Evolutionary conservation across 1,140 invertebrate species (phyloP).

Genomic region (Brachionus calyciflorus): DNA sequence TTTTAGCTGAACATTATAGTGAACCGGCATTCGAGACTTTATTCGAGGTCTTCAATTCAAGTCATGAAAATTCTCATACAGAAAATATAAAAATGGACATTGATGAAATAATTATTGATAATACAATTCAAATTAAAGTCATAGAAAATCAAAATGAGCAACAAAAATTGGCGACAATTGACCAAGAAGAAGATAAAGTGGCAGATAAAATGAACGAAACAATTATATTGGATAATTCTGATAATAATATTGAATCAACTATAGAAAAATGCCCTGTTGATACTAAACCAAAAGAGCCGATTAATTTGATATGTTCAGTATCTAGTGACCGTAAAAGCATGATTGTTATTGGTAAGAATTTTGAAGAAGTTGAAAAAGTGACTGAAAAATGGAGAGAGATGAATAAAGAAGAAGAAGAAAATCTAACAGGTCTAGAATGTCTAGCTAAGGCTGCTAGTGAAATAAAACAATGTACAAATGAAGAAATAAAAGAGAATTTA

Average conservation of each 20-base stretch:
- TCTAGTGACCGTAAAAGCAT: no score
- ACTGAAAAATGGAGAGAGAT: background rate
- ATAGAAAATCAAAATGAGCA: no score
- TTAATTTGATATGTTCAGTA: no score
- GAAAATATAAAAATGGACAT: no score
- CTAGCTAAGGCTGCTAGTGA: background rate
- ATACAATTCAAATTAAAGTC: no score
- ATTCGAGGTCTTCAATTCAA: slow-evolving; percentile 25
- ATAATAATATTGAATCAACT: background rate
- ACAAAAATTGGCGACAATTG: no score
- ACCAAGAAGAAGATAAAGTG: no score
- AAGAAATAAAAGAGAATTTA: background rate
- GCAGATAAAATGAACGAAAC: background rate
- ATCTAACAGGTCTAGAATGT: background rate
- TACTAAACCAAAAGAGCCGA: no score
- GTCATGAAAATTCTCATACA: background rate
- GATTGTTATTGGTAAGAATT: background rate
- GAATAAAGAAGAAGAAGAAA: background rate
- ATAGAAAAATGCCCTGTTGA: background rate
- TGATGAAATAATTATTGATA: no score
- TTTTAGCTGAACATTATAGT: slow-evolving; percentile 19
- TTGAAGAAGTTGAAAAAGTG: background rate
- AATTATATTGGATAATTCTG: background rate
- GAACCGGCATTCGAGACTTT: slow-evolving; percentile 10
- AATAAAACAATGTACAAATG: background rate